Conservation (phyloP, 2,888 invertebrate genomes). For the Drosophila neonasuta region DNA sequence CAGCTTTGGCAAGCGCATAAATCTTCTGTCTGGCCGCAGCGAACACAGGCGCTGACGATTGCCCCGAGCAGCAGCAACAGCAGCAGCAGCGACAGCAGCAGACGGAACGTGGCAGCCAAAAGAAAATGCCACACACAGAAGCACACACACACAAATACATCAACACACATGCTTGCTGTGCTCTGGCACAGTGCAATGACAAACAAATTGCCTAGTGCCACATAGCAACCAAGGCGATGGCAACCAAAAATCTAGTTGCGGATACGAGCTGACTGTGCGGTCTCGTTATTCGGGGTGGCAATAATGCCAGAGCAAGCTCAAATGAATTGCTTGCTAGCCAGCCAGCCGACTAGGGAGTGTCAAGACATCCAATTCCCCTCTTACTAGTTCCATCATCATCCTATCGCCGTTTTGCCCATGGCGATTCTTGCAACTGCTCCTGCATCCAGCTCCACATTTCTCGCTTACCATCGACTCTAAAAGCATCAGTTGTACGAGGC, state of each 20-base stretch:
- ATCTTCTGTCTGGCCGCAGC: slow-evolving; percentile 49
- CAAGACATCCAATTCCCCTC: slow-evolving; percentile 34
- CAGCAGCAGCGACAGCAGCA: slow-evolving; percentile 9
- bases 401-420: background rate
- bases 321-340: slow-evolving; percentile 68
- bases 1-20: slow-evolving; percentile 73
- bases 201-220: slow-evolving; percentile 70
- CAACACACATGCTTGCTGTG: slow-evolving; percentile 10
- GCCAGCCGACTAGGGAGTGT: slow-evolving; percentile 26
- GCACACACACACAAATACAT: slow-evolving; percentile 10
- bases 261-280: slow-evolving; percentile 42
- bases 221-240: slow-evolving; percentile 44
- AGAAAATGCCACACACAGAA: slow-evolving; percentile 51
- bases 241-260: slow-evolving; percentile 74
- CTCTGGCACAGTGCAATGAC: slow-evolving; percentile 55
- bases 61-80: slow-evolving; percentile 9
- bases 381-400: background rate
- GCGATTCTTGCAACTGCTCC: slow-evolving; percentile 6
- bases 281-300: slow-evolving; percentile 38
- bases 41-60: slow-evolving; percentile 36
- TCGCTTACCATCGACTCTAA: slow-evolving; percentile 38
- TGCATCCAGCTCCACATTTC: slow-evolving; percentile 12
- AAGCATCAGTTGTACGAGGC: slow-evolving; percentile 44
- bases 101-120: slow-evolving; percentile 54
- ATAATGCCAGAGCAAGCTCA: slow-evolving; percentile 38